phyloP scores from a whole-genome alignment of 2,888 invertebrate genomes.

The Mythimna ferrago region DNA sequence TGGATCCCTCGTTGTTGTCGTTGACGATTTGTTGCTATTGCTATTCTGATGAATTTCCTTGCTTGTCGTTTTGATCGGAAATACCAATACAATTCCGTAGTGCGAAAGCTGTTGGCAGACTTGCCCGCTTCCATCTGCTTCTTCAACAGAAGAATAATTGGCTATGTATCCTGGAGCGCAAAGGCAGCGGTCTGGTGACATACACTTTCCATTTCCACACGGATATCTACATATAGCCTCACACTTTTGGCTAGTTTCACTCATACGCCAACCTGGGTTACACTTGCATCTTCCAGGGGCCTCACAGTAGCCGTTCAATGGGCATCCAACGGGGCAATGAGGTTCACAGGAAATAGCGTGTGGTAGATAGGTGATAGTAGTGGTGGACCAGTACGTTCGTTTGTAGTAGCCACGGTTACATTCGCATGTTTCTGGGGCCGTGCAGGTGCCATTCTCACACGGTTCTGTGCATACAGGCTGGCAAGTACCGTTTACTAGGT shows the following conservation, averaged over 20 bases:
- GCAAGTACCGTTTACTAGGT: constrained; percentile 26
- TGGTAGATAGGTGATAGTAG: no score
- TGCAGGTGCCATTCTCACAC: constrained; percentile 46
- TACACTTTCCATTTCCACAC: constrained; percentile 84
- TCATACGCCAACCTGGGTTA: constrained; percentile 26
- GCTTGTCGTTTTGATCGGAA: neutral
- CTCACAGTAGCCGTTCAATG: constrained; percentile 32
- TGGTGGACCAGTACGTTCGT: neutral
- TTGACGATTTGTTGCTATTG: neutral
- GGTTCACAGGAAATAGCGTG: constrained; percentile 18
- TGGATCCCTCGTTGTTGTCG: constrained; percentile 13
- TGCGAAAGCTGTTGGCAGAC: constrained; percentile 13
- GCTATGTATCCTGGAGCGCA: constrained; percentile 67
- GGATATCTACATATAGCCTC: constrained; percentile 69
- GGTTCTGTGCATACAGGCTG: constrained; percentile 42
- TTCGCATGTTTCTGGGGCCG: constrained; percentile 36
- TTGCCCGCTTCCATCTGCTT: neutral
- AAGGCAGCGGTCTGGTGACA: constrained; percentile 63
- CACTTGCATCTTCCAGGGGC: constrained; percentile 50
- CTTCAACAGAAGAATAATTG: neutral
- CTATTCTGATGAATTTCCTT: neutral
- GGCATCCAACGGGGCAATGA: constrained; percentile 31
- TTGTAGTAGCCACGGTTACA: constrained; percentile 35
- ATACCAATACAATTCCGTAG: no score
- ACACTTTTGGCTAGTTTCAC: constrained; percentile 61